Evolutionary conservation across 2,113 vertebrate species (phyloP).

Genomic region (Tiliqua scincoides): DNA sequence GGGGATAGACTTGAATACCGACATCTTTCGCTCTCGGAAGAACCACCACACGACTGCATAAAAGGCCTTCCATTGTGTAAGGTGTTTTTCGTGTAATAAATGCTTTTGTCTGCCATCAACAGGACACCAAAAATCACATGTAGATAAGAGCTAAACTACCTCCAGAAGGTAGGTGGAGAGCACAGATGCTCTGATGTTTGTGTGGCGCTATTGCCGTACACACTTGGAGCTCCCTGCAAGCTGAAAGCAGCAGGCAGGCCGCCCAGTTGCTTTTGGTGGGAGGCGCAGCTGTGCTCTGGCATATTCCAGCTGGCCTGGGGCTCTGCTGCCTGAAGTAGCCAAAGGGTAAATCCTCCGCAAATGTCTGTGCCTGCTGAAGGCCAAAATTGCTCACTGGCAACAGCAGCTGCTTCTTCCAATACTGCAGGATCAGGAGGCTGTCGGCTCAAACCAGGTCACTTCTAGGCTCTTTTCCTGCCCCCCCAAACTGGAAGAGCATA

Average conservation of each 20-base stretch:
- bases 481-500: accelerated
- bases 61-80: background rate
- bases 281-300: conserved; percentile 13
- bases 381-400: background rate
- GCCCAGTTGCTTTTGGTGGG: background rate
- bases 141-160: background rate
- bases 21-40: background rate
- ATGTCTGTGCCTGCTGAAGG: background rate
- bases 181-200: background rate
- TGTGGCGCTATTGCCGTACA: background rate
- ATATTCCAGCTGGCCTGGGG: conserved; percentile 31
- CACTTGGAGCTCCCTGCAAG: background rate
- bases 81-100: background rate
- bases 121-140: background rate
- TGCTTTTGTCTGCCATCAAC: background rate
- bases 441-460: accelerated
- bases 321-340: conserved; percentile 8
- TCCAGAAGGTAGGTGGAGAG: conserved; percentile 13
- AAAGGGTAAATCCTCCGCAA: background rate
- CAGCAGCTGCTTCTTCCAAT: background rate
- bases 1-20: background rate
- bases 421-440: background rate
- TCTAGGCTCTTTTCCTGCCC: background rate
- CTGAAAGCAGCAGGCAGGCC: background rate
- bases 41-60: background rate